Percentiles rank a stretch among this genome's conserved stretches.
Conservation (phyloP, 2,888 invertebrate species). For the Atherix ibis region DNA sequence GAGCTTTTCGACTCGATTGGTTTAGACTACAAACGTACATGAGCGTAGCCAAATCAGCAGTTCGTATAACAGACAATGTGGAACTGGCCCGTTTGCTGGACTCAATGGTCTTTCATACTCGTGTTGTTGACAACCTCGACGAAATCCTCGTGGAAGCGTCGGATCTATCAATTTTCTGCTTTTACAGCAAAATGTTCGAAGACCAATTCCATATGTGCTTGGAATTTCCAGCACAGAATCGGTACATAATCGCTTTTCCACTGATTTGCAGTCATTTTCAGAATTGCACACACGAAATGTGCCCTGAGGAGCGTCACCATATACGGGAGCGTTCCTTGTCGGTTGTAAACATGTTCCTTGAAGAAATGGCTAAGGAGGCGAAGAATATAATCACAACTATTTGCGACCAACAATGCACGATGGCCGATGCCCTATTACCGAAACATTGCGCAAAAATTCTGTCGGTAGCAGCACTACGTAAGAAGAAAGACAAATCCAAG, state of each 20-base stretch:
- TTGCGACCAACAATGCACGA: conserved; percentile 94
- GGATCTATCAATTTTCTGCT: conserved; percentile 94
- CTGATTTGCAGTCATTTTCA: conserved; percentile 96
- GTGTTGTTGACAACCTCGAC: conserved; percentile 95
- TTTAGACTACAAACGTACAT: conserved; percentile 89
- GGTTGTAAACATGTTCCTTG: conserved; percentile 92
- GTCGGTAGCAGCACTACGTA: conserved; percentile 73
- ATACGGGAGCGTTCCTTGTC: conserved; percentile 89
- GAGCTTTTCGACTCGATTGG: conserved; percentile 93
- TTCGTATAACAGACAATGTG: conserved; percentile 66
- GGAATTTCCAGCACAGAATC: conserved; percentile 95
- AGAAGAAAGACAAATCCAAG: conserved; percentile 85
- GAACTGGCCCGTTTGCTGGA: conserved; percentile 86
- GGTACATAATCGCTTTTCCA: conserved; percentile 95
- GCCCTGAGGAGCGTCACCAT: conserved; percentile 95
- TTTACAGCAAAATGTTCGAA: conserved; percentile 92
- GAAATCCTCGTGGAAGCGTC: conserved; percentile 94
- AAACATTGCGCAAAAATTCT: conserved; percentile 90
- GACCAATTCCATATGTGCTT: conserved; percentile 98
- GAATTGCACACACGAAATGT: conserved; percentile 93
- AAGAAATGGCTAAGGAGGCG: conserved; percentile 98
- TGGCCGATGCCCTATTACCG: conserved; percentile 87
- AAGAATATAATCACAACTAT: conserved; percentile 97
- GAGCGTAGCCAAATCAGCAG: conserved; percentile 64
- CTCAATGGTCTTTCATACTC: conserved; percentile 90